These are phyloP conservation scores for Indicator indicator DNA, from an alignment of 2,113 vertebrate species.

Conservation along the genomic window DNA sequence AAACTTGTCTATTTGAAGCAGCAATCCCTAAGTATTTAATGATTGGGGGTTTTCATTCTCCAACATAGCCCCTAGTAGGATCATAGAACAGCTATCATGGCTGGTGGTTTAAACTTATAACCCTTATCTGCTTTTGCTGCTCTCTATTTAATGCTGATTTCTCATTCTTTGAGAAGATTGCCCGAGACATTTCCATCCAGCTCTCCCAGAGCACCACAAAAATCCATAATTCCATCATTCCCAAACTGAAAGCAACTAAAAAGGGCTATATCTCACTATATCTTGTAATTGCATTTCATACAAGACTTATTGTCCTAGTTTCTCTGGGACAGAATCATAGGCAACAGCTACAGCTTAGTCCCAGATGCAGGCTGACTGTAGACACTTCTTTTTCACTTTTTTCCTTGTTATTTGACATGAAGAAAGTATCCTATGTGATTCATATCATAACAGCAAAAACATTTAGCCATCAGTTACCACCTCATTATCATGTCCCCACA, in stretches of 20 bases:
- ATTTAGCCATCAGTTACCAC: not conserved
- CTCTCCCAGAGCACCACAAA: not conserved
- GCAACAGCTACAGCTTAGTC: too few species aligned
- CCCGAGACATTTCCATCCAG: not conserved
- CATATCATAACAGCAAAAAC: not conserved
- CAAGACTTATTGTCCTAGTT: not conserved
- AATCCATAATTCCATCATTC: not conserved
- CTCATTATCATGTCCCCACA: not conserved
- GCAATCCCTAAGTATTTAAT: not conserved
- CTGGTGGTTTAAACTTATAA: not conserved
- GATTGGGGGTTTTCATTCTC: not conserved
- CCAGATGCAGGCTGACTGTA: too few species aligned
- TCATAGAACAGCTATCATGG: not conserved
- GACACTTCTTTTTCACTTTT: not conserved
- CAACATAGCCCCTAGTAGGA: not conserved
- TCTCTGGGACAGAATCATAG: too few species aligned
- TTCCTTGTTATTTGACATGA: not conserved
- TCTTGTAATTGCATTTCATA: not conserved
- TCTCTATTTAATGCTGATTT: not conserved
- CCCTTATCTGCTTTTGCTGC: not conserved
- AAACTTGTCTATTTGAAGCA: not conserved
- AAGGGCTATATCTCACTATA: not conserved
- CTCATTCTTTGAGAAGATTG: not conserved
- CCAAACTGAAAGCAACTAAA: not conserved
- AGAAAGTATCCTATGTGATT: not conserved